A percentile compares a stretch with the other conserved stretches of the same genome.
Evolutionary conservation across 2,888 invertebrate species (phyloP).

Genomic region (Aricia artaxerxes): DNA sequence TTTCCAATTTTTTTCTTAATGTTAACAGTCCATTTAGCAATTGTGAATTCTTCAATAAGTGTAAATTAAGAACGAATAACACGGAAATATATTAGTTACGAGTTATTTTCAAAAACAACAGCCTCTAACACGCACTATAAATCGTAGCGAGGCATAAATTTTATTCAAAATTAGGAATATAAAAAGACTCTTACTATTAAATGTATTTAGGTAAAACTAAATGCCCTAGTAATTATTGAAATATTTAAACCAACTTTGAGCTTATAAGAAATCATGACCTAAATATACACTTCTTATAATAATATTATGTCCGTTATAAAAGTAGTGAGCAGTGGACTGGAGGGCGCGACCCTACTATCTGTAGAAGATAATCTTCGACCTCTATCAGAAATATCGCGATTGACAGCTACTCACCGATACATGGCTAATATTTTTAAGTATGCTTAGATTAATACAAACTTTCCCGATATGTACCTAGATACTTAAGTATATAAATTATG

Average conservation of each 20-base stretch:
- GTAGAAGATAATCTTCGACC: slow-evolving; percentile 8
- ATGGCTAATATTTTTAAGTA: background rate
- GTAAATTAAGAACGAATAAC: too few relatives aligned
- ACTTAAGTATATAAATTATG: background rate
- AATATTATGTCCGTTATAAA: background rate
- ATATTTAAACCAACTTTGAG: background rate
- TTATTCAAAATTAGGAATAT: too few relatives aligned
- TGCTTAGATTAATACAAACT: background rate
- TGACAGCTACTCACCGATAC: background rate
- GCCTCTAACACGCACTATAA: too few relatives aligned
- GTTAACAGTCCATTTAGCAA: too few relatives aligned
- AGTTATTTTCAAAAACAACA: background rate
- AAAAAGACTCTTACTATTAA: too few relatives aligned
- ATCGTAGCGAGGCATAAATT: too few relatives aligned
- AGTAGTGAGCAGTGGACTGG: background rate
- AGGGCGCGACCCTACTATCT: slow-evolving; percentile 8
- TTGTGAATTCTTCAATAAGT: too few relatives aligned
- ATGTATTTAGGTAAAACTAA: background rate
- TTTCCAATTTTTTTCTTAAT: too few relatives aligned
- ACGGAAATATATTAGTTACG: too few relatives aligned
- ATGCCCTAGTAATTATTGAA: background rate
- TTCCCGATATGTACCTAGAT: background rate
- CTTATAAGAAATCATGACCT: background rate
- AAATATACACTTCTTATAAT: background rate
- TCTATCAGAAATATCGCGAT: slow-evolving; percentile 15